A percentile compares a stretch with the other conserved stretches of the same genome.
Evolutionary conservation across 30 jellyfish, hydroid and myxozoan species (phyloP).

Genomic region (Pelagia noctiluca): DNA sequence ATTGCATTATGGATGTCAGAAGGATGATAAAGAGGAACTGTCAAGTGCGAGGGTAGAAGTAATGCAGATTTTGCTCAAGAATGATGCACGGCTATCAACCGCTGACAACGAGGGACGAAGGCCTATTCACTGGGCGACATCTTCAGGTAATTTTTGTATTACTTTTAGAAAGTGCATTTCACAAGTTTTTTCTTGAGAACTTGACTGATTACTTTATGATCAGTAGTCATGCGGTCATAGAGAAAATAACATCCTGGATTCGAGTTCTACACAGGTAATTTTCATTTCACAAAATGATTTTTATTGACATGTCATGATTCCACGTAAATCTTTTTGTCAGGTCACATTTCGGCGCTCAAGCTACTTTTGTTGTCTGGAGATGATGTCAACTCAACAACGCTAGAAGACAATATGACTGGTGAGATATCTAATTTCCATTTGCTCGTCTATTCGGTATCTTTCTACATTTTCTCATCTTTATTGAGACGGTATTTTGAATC

Average conservation of each 20-base stretch:
- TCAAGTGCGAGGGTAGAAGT: constrained; percentile 43
- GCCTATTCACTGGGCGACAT: constrained; percentile 84
- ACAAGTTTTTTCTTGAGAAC: too few relatives aligned
- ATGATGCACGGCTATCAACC: constrained; percentile 43
- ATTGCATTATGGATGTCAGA: constrained; percentile 79
- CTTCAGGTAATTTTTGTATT: constrained; percentile 60
- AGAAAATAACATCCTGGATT: too few relatives aligned
- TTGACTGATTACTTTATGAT: too few relatives aligned
- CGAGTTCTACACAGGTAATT: too few relatives aligned
- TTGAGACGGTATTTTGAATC: too few relatives aligned
- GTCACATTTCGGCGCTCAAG: constrained; percentile 42
- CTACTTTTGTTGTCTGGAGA: constrained; percentile 39
- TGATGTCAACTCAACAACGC: constrained; percentile 47
- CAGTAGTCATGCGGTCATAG: too few relatives aligned
- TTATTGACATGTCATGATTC: too few relatives aligned
- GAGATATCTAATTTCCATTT: neutral
- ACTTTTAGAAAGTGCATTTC: too few relatives aligned
- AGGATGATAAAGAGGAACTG: constrained; percentile 51
- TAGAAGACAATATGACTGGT: constrained; percentile 50
- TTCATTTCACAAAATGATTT: too few relatives aligned
- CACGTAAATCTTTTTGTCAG: too few relatives aligned
- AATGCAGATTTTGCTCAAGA: constrained; percentile 36
- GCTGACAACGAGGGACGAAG: constrained; percentile 68
- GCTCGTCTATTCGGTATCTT: too few relatives aligned
- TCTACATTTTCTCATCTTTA: too few relatives aligned